Evolutionary conservation across 2,888 invertebrate genomes (phyloP).

Genomic region (Rhopalosiphum nymphaeae): DNA sequence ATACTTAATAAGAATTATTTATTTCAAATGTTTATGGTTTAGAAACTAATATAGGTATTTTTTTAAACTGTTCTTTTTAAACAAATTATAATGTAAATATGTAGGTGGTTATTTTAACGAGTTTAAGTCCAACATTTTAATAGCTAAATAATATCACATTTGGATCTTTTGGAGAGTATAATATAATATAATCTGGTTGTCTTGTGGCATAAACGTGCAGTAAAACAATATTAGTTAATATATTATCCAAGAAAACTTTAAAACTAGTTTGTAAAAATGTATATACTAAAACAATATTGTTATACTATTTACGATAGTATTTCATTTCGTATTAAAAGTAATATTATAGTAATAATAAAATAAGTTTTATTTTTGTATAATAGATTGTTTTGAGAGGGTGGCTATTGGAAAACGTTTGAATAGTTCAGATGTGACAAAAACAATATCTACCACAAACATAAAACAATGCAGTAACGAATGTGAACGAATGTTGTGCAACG

Average conservation of each 20-base stretch:
- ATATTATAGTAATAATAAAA: neutral
- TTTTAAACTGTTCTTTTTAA: too few relatives aligned
- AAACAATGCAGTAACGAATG: slow-evolving; percentile 77
- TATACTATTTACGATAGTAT: neutral
- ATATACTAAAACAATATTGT: neutral
- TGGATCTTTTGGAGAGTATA: neutral
- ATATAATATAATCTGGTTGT: neutral
- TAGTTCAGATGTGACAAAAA: slow-evolving; percentile 75
- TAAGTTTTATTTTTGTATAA: slow-evolving; percentile 67
- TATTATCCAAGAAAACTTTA: neutral
- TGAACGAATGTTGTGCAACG: slow-evolving; percentile 76
- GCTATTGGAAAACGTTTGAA: slow-evolving; percentile 77
- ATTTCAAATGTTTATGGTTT: too few relatives aligned
- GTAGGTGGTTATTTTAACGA: too few relatives aligned
- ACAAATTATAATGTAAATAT: too few relatives aligned
- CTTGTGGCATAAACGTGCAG: neutral
- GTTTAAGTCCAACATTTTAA: too few relatives aligned
- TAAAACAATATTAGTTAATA: neutral
- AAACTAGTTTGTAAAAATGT: neutral
- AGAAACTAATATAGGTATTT: too few relatives aligned
- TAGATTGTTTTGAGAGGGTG: slow-evolving; percentile 78
- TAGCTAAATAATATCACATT: too few relatives aligned
- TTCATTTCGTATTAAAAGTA: neutral
- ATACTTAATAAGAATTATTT: too few relatives aligned
- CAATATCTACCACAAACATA: slow-evolving; percentile 75